Evolutionary conservation across 2,113 vertebrate genomes (phyloP).

Genomic region (Labeo catla): DNA sequence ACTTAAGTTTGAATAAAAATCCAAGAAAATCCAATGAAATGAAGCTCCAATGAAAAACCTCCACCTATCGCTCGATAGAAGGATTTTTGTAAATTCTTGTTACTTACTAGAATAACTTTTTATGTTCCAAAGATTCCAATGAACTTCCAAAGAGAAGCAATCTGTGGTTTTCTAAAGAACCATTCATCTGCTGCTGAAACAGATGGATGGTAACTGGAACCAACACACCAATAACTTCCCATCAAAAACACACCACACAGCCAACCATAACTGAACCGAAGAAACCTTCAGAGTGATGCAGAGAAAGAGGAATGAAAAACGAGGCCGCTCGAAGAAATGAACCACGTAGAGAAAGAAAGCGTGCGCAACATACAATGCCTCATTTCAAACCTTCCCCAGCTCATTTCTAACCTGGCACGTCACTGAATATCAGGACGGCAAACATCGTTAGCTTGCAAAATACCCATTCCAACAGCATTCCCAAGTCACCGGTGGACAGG

Average conservation of each 20-base stretch:
- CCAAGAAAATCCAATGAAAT: background rate
- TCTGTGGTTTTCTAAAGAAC: background rate
- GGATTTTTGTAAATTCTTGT: background rate
- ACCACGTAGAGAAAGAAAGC: background rate
- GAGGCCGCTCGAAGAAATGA: background rate
- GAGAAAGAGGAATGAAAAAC: background rate
- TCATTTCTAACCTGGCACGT: slow-evolving; percentile 22
- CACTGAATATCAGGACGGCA: background rate
- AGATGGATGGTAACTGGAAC: background rate
- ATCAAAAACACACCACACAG: background rate
- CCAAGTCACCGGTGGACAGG: background rate
- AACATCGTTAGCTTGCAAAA: slow-evolving; percentile 17
- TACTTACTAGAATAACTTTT: background rate
- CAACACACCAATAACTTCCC: background rate
- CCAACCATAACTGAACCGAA: background rate
- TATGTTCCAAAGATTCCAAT: background rate
- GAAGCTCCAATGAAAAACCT: background rate
- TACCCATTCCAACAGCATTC: background rate
- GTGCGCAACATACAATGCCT: slow-evolving; percentile 6
- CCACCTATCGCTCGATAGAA: background rate
- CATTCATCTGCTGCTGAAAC: background rate
- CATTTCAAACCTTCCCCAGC: slow-evolving; percentile 18
- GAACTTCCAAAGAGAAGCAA: background rate
- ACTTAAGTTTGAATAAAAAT: background rate
- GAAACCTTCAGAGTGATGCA: background rate